phyloP scores from a whole-genome alignment of 1,140 invertebrate genomes.

The Drosophila gunungcola region DNA sequence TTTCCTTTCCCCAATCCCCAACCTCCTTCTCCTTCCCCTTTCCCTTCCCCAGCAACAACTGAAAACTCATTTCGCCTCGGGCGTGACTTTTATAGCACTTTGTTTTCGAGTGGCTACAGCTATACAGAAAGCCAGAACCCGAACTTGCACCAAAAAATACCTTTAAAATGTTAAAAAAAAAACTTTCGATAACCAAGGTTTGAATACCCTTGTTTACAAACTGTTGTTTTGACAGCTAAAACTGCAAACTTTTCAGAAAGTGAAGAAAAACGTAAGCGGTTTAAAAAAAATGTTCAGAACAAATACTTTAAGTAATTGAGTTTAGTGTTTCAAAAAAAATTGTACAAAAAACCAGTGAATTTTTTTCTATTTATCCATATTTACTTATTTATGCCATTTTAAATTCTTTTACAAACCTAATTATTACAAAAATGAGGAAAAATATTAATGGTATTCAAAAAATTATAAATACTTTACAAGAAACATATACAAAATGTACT shows the following conservation, averaged over 20 bases:
- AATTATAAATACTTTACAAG: too few species aligned
- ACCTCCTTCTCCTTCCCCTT: neutral
- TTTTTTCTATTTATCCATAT: too few species aligned
- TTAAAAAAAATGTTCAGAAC: too few species aligned
- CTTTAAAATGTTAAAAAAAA: neutral
- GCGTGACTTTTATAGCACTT: conserved; percentile 83
- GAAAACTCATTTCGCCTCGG: conserved; percentile 79
- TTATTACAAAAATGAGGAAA: too few species aligned
- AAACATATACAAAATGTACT: too few species aligned
- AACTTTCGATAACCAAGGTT: conserved; percentile 32
- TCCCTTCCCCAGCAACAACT: conserved; percentile 25
- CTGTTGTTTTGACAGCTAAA: conserved; percentile 20
- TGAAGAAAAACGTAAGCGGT: too few species aligned
- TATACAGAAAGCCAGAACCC: conserved; percentile 34
- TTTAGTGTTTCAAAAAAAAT: too few species aligned
- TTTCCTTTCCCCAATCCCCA: conserved; percentile 1
- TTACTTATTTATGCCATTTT: too few species aligned
- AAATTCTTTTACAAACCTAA: too few species aligned
- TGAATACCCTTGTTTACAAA: conserved; percentile 16
- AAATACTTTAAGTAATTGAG: too few species aligned
- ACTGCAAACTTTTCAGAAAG: neutral
- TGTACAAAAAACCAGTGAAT: too few species aligned
- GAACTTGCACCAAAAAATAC: conserved; percentile 25
- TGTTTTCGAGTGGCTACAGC: conserved; percentile 47
- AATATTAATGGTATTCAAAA: too few species aligned